These are phyloP conservation scores for Meghimatium bilineatum DNA, from an alignment of 2,888 invertebrate species.

Conservation along the genomic window DNA sequence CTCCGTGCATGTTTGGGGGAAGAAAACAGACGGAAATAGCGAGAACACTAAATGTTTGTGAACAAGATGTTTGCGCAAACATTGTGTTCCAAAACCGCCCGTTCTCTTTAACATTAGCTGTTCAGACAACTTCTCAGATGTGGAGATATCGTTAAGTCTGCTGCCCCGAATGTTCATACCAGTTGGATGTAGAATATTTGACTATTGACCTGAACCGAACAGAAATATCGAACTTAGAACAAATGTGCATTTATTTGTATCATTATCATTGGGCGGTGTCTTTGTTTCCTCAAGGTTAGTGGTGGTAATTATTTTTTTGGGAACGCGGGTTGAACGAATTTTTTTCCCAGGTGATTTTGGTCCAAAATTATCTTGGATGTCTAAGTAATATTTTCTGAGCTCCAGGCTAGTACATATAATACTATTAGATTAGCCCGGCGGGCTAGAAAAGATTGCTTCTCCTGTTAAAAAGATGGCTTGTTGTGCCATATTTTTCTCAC, in stretches of 20 bases:
- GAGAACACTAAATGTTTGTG: neutral
- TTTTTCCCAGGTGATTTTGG: too few species aligned
- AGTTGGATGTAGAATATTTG: neutral
- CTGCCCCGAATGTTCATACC: neutral
- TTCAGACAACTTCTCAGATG: neutral
- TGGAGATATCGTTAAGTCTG: neutral
- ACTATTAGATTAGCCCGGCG: too few species aligned
- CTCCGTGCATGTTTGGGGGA: neutral
- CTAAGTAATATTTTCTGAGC: too few species aligned
- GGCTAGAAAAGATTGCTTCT: too few species aligned
- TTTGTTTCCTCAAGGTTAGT: too few species aligned
- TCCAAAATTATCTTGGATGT: too few species aligned
- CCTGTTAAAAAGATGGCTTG: too few species aligned
- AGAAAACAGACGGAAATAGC: neutral
- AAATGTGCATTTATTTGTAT: neutral
- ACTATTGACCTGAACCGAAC: neutral
- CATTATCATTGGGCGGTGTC: neutral
- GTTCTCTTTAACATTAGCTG: neutral
- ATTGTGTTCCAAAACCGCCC: neutral
- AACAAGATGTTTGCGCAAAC: neutral
- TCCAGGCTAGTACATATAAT: too few species aligned
- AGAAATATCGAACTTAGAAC: neutral
- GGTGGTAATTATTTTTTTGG: too few species aligned
- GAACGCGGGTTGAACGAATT: too few species aligned
- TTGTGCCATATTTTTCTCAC: too few species aligned